Evolutionary conservation across 2,113 vertebrate species (phyloP).

Genomic region (Sander vitreus): DNA sequence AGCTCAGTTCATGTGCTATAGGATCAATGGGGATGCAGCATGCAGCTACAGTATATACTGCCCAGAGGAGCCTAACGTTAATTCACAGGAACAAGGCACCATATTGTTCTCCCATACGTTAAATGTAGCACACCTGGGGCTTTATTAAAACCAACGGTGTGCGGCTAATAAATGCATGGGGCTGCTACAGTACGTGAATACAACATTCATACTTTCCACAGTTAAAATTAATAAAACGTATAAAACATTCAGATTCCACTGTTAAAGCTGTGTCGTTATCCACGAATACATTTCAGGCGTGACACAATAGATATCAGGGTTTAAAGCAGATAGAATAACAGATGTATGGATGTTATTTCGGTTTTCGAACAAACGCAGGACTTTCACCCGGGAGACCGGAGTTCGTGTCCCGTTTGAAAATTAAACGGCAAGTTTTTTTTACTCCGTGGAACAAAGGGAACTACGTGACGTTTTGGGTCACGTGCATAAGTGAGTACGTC

Average conservation of each 20-base stretch:
- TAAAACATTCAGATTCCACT: neutral
- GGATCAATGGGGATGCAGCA: neutral
- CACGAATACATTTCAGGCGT: neutral
- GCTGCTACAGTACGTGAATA: neutral
- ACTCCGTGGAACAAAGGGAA: too few species aligned
- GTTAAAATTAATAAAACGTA: constrained; percentile 8
- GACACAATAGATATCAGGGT: neutral
- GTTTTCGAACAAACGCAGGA: too few species aligned
- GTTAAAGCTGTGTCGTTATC: neutral
- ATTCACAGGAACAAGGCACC: neutral
- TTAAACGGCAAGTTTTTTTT: too few species aligned
- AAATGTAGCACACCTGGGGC: neutral
- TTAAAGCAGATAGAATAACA: neutral
- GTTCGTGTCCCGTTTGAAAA: too few species aligned
- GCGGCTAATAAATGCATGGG: neutral
- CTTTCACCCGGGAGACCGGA: too few species aligned
- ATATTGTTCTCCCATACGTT: neutral
- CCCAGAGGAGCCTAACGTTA: neutral
- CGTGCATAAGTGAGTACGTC: too few species aligned
- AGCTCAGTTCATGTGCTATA: neutral
- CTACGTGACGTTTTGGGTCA: too few species aligned
- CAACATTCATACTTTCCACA: constrained; percentile 3
- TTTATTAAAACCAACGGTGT: neutral
- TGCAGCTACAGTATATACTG: neutral
- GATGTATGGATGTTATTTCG: neutral